phyloP scores from a whole-genome alignment of 2,113 vertebrate species.

The Chroicocephalus ridibundus region DNA sequence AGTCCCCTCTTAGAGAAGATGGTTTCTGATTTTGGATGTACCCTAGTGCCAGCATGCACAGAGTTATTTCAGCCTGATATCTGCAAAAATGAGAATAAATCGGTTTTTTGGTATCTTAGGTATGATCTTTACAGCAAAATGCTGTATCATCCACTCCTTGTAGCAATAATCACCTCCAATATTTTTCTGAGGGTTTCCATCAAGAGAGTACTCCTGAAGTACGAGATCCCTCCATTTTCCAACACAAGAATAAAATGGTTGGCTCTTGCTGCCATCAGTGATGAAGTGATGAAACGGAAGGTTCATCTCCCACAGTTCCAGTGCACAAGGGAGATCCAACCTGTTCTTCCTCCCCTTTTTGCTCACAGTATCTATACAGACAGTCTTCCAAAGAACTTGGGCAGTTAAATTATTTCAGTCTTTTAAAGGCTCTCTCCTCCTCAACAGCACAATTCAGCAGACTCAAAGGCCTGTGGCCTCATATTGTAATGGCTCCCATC shows the following conservation, averaged over 20 bases:
- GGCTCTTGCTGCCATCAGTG: not conserved
- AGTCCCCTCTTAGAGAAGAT: not conserved
- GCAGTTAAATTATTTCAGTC: not conserved
- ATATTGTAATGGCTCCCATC: not conserved
- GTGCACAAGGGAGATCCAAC: not conserved
- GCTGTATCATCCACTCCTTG: not conserved
- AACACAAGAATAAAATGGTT: not conserved
- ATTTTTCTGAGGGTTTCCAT: not conserved
- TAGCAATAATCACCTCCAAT: not conserved
- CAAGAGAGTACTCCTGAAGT: not conserved
- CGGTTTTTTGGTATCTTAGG: not conserved
- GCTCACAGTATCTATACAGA: not conserved
- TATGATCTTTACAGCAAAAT: not conserved
- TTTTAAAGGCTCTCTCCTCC: not conserved
- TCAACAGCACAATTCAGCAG: not conserved
- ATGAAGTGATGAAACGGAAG: not conserved
- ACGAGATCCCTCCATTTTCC: not conserved
- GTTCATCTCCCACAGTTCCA: not conserved
- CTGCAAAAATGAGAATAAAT: not conserved
- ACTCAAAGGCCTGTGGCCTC: not conserved
- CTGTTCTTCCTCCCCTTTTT: not conserved
- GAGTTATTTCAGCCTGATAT: not conserved
- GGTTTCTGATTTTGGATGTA: not conserved
- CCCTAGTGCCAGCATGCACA: not conserved
- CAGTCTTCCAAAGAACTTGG: not conserved